Conservation (phyloP, 2,888 invertebrate species). For the Tineola bisselliella region DNA sequence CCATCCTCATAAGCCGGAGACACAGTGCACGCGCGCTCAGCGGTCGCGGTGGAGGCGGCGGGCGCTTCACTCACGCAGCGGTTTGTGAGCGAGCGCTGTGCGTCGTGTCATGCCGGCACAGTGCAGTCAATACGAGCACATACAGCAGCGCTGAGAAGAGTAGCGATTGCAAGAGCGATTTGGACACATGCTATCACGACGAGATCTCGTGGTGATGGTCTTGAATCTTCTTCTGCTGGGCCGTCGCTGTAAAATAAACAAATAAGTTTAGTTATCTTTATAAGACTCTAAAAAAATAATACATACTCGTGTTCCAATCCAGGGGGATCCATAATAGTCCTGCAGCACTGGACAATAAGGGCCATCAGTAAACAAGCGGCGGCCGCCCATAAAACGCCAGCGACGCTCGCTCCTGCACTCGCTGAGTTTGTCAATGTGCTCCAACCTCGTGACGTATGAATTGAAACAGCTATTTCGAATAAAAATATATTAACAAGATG, state of each 20-base stretch:
- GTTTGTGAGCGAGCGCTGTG: constrained; percentile 46
- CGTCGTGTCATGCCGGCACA: constrained; percentile 49
- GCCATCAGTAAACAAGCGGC: constrained; percentile 65
- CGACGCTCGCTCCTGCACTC: constrained; percentile 35
- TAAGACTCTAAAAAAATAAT: not conserved
- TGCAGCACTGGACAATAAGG: constrained; percentile 62
- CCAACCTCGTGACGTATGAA: constrained; percentile 68
- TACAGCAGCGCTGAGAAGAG: constrained; percentile 59
- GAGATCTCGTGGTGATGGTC: constrained; percentile 48
- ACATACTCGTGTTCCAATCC: constrained; percentile 35
- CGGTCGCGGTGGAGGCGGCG: constrained; percentile 31
- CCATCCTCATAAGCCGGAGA: constrained; percentile 31
- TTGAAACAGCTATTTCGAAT: constrained; percentile 61
- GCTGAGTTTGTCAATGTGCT: constrained; percentile 36
- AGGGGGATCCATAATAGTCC: constrained; percentile 57
- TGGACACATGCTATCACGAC: constrained; percentile 62
- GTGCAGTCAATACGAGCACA: constrained; percentile 65
- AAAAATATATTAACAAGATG: not conserved
- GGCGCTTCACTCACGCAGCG: constrained; percentile 47
- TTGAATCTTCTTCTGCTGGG: constrained; percentile 45
- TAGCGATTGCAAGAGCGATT: constrained; percentile 55
- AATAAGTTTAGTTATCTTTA: not conserved
- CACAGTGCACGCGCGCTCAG: constrained; percentile 29
- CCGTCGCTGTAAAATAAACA: constrained; percentile 39
- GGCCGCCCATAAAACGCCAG: constrained; percentile 60